Percentiles rank a stretch among this genome's conserved stretches.
phyloP scores from a whole-genome alignment of 2,113 vertebrate genomes.

The Chionomys nivalis region DNA sequence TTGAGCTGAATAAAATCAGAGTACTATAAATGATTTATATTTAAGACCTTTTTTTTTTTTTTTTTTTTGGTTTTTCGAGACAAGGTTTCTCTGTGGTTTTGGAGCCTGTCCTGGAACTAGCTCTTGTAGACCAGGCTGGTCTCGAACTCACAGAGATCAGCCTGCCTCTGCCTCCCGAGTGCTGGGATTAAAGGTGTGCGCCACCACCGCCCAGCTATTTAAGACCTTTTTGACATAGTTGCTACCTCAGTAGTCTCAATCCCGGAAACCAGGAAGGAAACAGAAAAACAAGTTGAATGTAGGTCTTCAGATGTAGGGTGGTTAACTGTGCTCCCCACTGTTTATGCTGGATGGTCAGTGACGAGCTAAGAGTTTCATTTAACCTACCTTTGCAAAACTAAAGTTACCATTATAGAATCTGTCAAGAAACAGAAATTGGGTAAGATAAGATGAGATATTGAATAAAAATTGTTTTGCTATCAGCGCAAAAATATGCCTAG shows the following conservation, averaged over 20 bases:
- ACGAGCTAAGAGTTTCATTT: slow-evolving; percentile 65
- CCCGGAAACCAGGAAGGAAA: slow-evolving; percentile 29
- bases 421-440: slow-evolving; percentile 12
- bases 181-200: no score
- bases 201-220: no score
- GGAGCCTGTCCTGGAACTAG: no score
- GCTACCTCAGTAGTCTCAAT: slow-evolving; percentile 53
- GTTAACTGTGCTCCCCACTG: slow-evolving; percentile 68
- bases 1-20: slow-evolving; percentile 33
- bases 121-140: no score
- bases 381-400: slow-evolving; percentile 48
- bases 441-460: neutral
- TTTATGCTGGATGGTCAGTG: slow-evolving; percentile 51
- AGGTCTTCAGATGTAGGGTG: slow-evolving; percentile 56
- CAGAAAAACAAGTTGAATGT: slow-evolving; percentile 58
- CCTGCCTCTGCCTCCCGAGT: no score
- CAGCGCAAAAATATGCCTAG: neutral
- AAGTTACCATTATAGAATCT: slow-evolving; percentile 54
- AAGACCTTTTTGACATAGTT: slow-evolving; percentile 58
- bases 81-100: no score
- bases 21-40: slow-evolving; percentile 64
- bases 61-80: no score
- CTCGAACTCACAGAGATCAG: no score
- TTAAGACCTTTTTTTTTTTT: slow-evolving; percentile 64
- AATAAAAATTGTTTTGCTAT: slow-evolving; percentile 25